Percentiles rank a stretch among this genome's conserved stretches.
phyloP scores from a whole-genome alignment of 2,888 invertebrate species.

The Oegoconia quadripuncta region DNA sequence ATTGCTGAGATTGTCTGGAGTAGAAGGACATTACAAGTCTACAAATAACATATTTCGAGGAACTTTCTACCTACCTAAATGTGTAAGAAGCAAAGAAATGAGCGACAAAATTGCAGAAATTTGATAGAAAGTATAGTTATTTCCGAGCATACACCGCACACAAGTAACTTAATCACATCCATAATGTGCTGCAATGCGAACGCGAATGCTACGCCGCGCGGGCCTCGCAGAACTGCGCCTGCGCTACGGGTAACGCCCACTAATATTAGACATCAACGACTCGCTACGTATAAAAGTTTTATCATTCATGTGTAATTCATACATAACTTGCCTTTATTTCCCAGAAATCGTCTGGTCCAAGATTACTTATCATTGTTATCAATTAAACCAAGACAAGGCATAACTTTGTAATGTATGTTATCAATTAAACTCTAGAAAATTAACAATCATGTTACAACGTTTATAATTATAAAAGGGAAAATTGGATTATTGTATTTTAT shows the following conservation, averaged over 20 bases:
- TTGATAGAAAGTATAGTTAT: conserved; percentile 29
- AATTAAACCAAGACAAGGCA: too few species aligned
- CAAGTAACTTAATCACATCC: too few species aligned
- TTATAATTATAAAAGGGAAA: too few species aligned
- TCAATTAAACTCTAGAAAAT: too few species aligned
- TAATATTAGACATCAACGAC: conserved; percentile 62
- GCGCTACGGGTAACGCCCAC: conserved; percentile 16
- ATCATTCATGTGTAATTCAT: too few species aligned
- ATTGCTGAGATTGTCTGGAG: conserved; percentile 33
- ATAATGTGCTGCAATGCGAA: too few species aligned
- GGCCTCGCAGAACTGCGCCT: conserved; percentile 24
- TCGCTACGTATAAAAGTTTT: conserved; percentile 10
- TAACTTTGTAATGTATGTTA: too few species aligned
- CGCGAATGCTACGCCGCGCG: conserved; percentile 7
- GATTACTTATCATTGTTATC: too few species aligned
- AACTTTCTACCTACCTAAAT: conserved; percentile 28
- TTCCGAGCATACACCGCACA: background rate
- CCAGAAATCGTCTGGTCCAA: too few species aligned
- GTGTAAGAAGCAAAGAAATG: conserved; percentile 18
- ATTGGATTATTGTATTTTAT: too few species aligned
- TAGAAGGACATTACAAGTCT: conserved; percentile 42
- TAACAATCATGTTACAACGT: too few species aligned
- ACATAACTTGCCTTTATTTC: too few species aligned
- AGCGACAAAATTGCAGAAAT: conserved; percentile 25
- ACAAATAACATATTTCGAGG: conserved; percentile 5